Conservation (phyloP, 2,113 vertebrate genomes). For the Perccottus glenii region DNA sequence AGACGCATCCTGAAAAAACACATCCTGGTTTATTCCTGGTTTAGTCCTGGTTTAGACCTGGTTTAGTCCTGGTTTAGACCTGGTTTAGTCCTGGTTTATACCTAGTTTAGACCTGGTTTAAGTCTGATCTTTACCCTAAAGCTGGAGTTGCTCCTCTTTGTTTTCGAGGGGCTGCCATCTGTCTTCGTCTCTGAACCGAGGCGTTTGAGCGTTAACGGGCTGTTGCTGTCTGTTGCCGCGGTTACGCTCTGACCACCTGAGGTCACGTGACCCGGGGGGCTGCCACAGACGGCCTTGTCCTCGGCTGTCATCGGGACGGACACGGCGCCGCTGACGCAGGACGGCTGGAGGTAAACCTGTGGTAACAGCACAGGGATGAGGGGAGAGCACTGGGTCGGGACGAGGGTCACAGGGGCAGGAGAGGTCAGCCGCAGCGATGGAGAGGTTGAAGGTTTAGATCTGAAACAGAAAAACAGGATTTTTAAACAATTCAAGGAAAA, state of each 20-base stretch:
- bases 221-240: slow-evolving; percentile 12
- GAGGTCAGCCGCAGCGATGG: slow-evolving; percentile 27
- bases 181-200: slow-evolving; percentile 28
- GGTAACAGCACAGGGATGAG: slow-evolving; percentile 85
- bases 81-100: no score
- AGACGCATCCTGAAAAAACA: slow-evolving; percentile 62
- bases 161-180: slow-evolving; percentile 78
- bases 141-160: slow-evolving; percentile 60
- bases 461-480: slow-evolving; percentile 48
- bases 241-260: slow-evolving; percentile 20
- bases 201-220: slow-evolving; percentile 79
- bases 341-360: slow-evolving; percentile 85
- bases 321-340: slow-evolving; percentile 77
- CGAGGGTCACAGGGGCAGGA: slow-evolving; percentile 34
- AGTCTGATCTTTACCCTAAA: slow-evolving; percentile 60
- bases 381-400: slow-evolving; percentile 75
- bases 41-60: background rate
- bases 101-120: no score
- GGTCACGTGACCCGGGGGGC: slow-evolving; percentile 19
- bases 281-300: slow-evolving; percentile 59
- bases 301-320: slow-evolving; percentile 81
- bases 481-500: background rate
- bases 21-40: background rate
- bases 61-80: no score
- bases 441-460: slow-evolving; percentile 51